These are phyloP conservation scores for Acrobasis suavella DNA, from an alignment of 2,888 invertebrate species.

Conservation along the genomic window DNA sequence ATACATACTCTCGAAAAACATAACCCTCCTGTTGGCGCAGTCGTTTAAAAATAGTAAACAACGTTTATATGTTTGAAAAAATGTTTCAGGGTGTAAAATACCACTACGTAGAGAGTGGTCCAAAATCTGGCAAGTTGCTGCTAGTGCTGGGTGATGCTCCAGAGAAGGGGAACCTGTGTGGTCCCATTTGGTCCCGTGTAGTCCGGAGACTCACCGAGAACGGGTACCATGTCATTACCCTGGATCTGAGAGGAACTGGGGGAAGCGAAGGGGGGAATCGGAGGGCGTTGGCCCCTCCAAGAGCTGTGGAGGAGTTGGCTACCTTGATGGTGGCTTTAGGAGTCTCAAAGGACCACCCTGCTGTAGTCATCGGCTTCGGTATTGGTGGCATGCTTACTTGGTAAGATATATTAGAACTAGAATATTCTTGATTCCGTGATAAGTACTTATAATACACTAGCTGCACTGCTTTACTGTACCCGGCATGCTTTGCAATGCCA, in stretches of 20 bases:
- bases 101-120: constrained; percentile 74
- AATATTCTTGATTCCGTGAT: too few relatives aligned
- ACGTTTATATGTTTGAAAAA: background rate
- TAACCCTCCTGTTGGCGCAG: too few relatives aligned
- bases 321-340: constrained; percentile 63
- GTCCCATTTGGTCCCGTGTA: constrained; percentile 61
- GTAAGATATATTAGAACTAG: constrained; percentile 43
- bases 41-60: too few relatives aligned
- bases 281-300: constrained; percentile 62
- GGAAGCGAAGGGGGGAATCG: constrained; percentile 68
- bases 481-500: too few relatives aligned
- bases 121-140: constrained; percentile 58
- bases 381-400: constrained; percentile 76
- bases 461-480: too few relatives aligned
- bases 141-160: constrained; percentile 73
- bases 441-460: too few relatives aligned
- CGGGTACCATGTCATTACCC: constrained; percentile 63
- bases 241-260: constrained; percentile 72
- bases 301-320: constrained; percentile 63
- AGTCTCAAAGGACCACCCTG: constrained; percentile 57
- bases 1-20: too few relatives aligned
- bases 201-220: constrained; percentile 58
- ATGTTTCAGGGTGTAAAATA: constrained; percentile 71
- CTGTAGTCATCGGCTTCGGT: constrained; percentile 69
- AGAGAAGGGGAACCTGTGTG: constrained; percentile 61